Percentiles rank a stretch among this genome's conserved stretches.
Conservation (phyloP, 2,888 invertebrate genomes). For the Eustalomyia histrio region DNA sequence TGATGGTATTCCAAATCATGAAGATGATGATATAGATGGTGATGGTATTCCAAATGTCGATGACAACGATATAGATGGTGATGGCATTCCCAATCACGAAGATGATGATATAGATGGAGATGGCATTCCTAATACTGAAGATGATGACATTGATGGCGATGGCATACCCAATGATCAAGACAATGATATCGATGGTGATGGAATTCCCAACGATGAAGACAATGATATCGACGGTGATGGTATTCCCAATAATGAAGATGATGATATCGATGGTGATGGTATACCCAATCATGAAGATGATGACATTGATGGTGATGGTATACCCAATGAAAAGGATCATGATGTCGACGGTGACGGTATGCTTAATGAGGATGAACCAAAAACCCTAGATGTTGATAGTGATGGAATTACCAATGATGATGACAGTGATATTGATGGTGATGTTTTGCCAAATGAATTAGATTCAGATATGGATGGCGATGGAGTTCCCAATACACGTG, state of each 20-base stretch:
- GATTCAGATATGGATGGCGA: conserved; percentile 70
- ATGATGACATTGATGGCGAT: conserved; percentile 73
- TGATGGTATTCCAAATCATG: conserved; percentile 70
- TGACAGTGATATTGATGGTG: conserved; percentile 71
- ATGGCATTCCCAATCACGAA: conserved; percentile 73
- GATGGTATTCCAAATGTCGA: conserved; percentile 72
- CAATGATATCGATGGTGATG: conserved; percentile 72
- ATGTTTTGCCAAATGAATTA: conserved; percentile 71
- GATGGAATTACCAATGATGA: conserved; percentile 74
- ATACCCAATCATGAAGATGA: conserved; percentile 72
- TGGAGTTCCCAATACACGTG: conserved; percentile 66
- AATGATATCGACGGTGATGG: conserved; percentile 77
- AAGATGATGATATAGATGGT: conserved; percentile 70
- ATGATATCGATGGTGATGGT: conserved; percentile 77
- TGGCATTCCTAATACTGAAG: conserved; percentile 76
- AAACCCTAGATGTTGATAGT: conserved; percentile 67
- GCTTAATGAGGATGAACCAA: conserved; percentile 67
- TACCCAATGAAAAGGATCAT: conserved; percentile 62
- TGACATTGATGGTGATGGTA: conserved; percentile 68
- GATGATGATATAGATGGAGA: conserved; percentile 72
- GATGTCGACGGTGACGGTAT: conserved; percentile 68
- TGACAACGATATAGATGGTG: conserved; percentile 72
- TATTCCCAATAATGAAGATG: conserved; percentile 75
- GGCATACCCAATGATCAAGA: conserved; percentile 76
- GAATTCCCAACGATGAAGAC: conserved; percentile 72